phyloP scores from a whole-genome alignment of 2,797 vertebrate genomes.

The Tenualosa thibaudeaui region DNA sequence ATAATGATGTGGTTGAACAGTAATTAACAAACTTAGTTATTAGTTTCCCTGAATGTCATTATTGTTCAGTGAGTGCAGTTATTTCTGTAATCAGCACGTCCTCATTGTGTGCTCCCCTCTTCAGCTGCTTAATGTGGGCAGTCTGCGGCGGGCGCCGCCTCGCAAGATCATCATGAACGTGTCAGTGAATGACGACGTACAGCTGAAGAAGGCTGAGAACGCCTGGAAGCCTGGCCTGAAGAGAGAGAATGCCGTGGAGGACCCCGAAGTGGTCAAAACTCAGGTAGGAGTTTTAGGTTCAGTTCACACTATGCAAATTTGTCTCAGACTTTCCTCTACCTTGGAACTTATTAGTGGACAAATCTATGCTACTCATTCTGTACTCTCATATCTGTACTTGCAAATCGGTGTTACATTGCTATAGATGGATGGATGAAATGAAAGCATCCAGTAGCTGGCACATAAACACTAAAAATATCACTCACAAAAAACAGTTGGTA shows the following conservation, averaged over 20 bases:
- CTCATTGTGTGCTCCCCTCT: not conserved
- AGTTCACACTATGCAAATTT: too few relatives aligned
- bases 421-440: too few relatives aligned
- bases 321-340: too few relatives aligned
- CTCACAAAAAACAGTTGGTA: too few relatives aligned
- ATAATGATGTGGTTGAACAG: too few relatives aligned
- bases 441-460: too few relatives aligned
- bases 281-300: conserved; percentile 65
- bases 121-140: conserved; percentile 53
- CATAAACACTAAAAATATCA: too few relatives aligned
- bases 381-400: too few relatives aligned
- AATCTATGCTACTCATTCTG: too few relatives aligned
- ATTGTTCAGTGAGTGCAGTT: not conserved
- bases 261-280: conserved; percentile 67
- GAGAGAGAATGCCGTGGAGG: conserved; percentile 73
- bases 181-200: conserved; percentile 81
- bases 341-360: too few relatives aligned
- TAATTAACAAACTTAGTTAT: not conserved
- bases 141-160: conserved; percentile 65
- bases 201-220: conserved; percentile 83
- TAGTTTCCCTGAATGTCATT: not conserved
- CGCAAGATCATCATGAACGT: conserved; percentile 85
- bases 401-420: too few relatives aligned
- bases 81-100: not conserved
- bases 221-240: conserved; percentile 86